Conservation (phyloP, 2,797 vertebrate genomes). For the Sciurus vulgaris region DNA sequence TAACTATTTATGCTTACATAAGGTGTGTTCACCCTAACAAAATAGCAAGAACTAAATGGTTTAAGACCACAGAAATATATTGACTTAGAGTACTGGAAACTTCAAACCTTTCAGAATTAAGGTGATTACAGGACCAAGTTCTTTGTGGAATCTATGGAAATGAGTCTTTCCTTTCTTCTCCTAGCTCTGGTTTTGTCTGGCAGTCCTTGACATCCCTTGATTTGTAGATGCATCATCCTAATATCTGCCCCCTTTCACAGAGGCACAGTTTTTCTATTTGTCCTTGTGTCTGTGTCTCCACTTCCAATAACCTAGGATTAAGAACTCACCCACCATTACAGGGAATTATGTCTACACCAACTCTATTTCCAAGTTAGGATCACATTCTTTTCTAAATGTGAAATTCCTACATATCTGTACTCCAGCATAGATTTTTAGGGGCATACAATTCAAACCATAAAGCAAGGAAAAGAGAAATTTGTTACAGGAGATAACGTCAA, state of each 20-base stretch:
- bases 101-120: background rate
- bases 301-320: background rate
- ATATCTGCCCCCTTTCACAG: background rate
- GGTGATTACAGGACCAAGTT: background rate
- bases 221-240: background rate
- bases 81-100: background rate
- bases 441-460: background rate
- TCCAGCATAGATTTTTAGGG: background rate
- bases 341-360: background rate
- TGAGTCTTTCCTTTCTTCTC: background rate
- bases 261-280: background rate
- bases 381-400: background rate
- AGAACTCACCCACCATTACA: background rate
- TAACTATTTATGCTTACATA: background rate
- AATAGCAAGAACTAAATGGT: background rate
- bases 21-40: background rate
- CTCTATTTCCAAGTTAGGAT: background rate
- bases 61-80: background rate
- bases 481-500: background rate
- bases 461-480: background rate
- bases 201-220: background rate
- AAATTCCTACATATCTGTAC: background rate
- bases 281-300: background rate
- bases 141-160: background rate
- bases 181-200: background rate